Evolutionary conservation across 1,140 invertebrate species (phyloP).

Genomic region (Drosophila rufa): DNA sequence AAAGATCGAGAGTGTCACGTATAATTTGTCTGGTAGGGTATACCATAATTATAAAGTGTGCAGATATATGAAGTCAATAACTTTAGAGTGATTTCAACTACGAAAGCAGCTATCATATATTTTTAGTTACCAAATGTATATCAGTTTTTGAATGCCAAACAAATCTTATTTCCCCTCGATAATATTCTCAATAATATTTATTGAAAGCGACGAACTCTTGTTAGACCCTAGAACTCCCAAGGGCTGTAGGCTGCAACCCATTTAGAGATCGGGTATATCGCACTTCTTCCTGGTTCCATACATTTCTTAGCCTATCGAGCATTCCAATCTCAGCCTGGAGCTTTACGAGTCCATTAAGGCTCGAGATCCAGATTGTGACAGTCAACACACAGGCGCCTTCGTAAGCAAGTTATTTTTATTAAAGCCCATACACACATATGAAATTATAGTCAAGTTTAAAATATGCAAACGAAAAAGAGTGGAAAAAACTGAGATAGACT

Average conservation of each 20-base stretch:
- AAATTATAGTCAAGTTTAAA: slow-evolving; percentile 58
- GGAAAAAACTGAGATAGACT: slow-evolving; percentile 5
- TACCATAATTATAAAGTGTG: neutral
- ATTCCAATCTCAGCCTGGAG: slow-evolving; percentile 26
- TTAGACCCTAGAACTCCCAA: neutral
- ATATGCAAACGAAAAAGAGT: slow-evolving; percentile 26
- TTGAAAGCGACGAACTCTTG: rapidly evolving
- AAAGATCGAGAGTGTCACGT: slow-evolving; percentile 12
- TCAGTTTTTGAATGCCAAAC: too few relatives aligned
- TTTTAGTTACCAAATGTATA: too few relatives aligned
- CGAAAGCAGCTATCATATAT: too few relatives aligned
- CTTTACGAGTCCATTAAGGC: slow-evolving; percentile 50
- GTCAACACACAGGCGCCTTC: slow-evolving; percentile 22
- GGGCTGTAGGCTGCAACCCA: neutral
- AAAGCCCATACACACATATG: slow-evolving; percentile 52
- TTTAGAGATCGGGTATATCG: neutral
- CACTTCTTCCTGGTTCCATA: slow-evolving; percentile 7
- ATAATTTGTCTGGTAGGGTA: neutral
- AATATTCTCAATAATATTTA: neutral
- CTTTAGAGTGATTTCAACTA: too few relatives aligned
- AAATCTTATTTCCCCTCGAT: neutral
- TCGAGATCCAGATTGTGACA: slow-evolving; percentile 49
- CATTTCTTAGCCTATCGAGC: slow-evolving; percentile 28
- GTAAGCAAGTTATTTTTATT: slow-evolving; percentile 60
- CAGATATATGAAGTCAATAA: too few relatives aligned